Percentiles rank a stretch among this genome's conserved stretches.
These are phyloP conservation scores for Phyllostomus discolor DNA, from an alignment of 2,113 vertebrate genomes.

Conservation along the genomic window DNA sequence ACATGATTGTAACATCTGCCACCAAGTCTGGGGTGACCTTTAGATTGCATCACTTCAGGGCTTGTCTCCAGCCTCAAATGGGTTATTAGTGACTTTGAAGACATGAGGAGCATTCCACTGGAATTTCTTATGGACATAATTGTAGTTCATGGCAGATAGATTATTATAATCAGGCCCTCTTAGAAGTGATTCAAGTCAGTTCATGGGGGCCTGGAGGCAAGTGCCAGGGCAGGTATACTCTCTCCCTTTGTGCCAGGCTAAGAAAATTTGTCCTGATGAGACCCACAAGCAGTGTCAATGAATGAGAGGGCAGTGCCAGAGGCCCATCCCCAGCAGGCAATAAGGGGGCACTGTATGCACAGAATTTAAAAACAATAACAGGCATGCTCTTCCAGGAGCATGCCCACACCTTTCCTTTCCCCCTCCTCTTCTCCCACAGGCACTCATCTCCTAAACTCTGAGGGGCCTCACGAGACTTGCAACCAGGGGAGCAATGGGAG, in stretches of 20 bases:
- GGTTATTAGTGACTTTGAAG: neutral
- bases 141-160: neutral
- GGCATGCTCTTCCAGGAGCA: too few species aligned
- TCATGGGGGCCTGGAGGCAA: neutral
- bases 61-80: neutral
- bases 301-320: neutral
- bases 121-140: neutral
- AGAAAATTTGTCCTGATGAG: neutral
- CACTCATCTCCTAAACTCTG: too few species aligned
- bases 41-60: neutral
- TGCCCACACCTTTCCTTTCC: too few species aligned
- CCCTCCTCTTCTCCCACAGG: too few species aligned
- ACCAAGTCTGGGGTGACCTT: neutral
- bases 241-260: neutral
- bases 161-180: neutral
- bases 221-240: neutral
- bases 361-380: neutral
- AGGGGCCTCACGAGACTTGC: too few species aligned
- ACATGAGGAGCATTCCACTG: neutral
- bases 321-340: neutral
- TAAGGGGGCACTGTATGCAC: neutral
- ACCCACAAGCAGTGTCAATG: neutral
- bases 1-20: neutral
- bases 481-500: too few species aligned
- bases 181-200: neutral